Evolutionary conservation across 2,888 invertebrate genomes (phyloP), one percentile per base, ranked within the genome.

Genomic region (Meganola albula): DNA sequence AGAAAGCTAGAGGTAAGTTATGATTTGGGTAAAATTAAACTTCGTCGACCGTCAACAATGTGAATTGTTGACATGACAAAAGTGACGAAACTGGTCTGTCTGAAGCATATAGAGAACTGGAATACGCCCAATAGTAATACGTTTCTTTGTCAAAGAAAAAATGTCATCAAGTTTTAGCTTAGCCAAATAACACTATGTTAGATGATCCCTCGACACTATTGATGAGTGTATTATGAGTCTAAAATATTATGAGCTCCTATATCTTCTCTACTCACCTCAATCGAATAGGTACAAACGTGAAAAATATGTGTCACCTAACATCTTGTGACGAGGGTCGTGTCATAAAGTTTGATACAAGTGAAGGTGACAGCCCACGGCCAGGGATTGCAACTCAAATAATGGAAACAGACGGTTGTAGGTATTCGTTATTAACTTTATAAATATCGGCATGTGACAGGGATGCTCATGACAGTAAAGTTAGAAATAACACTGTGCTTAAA

Each of bases 161-260:
- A n/a, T n/a, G n/a, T n/a, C n/a, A n/a, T n/a, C n/a, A n/a, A n/a
- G n/a, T n/a, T n/a, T n/a, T n/a, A n/a, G n/a, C n/a, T n/a, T n/a
- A 54, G 93, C 92, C 1, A 95, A 95, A 76, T 95, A 94, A 76
- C 95, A 95, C 1, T 95, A 94, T 4, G 93, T 96, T 53, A 95
- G 95, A 1, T 82, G 96, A 22, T 87, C 96, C 39, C 95, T 96
- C 79, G 95, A 94, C 79, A 94, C 94, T 34, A 88, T 95, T 91
- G 95, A 96, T 95, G 83, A 66, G 66, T 12, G 40, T 44, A 37
- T 37, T 31, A 48, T 37, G 42, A 48, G 54, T 55, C 48, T 38
- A 31, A 34, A 40, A 27, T 48, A 40, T 42, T 39, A 33, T 40
- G 26, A 39, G 38, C 59, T n/a, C n/a, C n/a, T n/a, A n/a, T n/a